Conservation (phyloP, 2,888 invertebrate genomes). For the Epirrita christyi region DNA sequence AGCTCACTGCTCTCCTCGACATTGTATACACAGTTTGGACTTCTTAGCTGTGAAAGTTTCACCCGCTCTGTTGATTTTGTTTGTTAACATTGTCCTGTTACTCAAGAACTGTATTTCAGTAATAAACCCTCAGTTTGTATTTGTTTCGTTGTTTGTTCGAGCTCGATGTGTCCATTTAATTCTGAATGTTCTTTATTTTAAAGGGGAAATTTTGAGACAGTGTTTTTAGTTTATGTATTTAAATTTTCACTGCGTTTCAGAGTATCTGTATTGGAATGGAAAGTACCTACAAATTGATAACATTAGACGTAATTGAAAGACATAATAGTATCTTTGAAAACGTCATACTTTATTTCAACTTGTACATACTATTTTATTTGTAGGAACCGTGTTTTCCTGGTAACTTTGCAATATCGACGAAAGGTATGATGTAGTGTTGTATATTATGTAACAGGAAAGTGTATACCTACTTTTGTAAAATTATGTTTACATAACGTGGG, state of each 20-base stretch:
- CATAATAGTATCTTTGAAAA: background rate
- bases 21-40: conserved; percentile 75
- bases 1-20: conserved; percentile 65
- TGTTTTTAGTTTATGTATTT: conserved; percentile 19
- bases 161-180: conserved; percentile 34
- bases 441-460: conserved; percentile 48
- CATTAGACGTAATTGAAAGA: background rate
- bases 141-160: conserved; percentile 41
- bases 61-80: conserved; percentile 73
- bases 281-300: background rate
- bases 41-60: conserved; percentile 77
- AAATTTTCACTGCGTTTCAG: conserved; percentile 1
- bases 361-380: background rate
- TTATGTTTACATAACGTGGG: conserved; percentile 68
- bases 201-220: conserved; percentile 28
- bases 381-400: conserved; percentile 3
- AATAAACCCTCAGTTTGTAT: conserved; percentile 47
- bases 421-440: background rate
- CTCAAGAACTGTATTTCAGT: conserved; percentile 52
- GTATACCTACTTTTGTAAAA: conserved; percentile 64
- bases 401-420: conserved; percentile 1
- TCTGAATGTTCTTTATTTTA: conserved; percentile 29
- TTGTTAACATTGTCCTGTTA: conserved; percentile 69
- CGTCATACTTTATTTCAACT: background rate
- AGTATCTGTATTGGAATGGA: background rate